These are phyloP conservation scores for Grus americana DNA, from an alignment of 2,113 vertebrate species.

Conservation along the genomic window DNA sequence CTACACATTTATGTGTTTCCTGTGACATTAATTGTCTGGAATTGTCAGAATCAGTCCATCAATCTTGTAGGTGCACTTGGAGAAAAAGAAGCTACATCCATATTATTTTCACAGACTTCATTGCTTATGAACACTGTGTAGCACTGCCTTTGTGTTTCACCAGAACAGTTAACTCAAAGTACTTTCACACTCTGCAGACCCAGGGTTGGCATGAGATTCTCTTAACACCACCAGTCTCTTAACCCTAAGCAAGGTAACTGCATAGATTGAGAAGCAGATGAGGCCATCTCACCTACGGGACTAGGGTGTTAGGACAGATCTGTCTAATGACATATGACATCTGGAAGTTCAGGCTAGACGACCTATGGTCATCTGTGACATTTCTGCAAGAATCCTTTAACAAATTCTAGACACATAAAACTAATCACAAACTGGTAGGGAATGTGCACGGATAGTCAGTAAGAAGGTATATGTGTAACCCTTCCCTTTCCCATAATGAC, in stretches of 20 bases:
- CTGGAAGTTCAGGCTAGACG: background rate
- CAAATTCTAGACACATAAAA: background rate
- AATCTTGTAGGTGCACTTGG: accelerated
- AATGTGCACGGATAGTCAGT: background rate
- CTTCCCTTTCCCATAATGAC: background rate
- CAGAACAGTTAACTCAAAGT: background rate
- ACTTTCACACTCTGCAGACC: accelerated
- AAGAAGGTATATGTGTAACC: accelerated
- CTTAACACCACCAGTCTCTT: background rate
- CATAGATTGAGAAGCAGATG: background rate
- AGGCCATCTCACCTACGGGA: background rate
- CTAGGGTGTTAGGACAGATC: background rate
- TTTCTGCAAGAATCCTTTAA: background rate
- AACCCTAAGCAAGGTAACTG: background rate
- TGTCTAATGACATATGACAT: background rate
- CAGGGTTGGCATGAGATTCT: background rate
- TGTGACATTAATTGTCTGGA: background rate
- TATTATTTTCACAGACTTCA: background rate
- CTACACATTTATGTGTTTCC: background rate
- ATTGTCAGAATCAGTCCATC: background rate
- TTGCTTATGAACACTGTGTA: background rate
- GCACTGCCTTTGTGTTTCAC: background rate
- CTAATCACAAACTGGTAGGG: background rate
- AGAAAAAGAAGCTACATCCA: background rate
- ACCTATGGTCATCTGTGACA: background rate